Evolutionary conservation across 1,140 invertebrate genomes (phyloP).

Genomic region (Papilio dardanus): DNA sequence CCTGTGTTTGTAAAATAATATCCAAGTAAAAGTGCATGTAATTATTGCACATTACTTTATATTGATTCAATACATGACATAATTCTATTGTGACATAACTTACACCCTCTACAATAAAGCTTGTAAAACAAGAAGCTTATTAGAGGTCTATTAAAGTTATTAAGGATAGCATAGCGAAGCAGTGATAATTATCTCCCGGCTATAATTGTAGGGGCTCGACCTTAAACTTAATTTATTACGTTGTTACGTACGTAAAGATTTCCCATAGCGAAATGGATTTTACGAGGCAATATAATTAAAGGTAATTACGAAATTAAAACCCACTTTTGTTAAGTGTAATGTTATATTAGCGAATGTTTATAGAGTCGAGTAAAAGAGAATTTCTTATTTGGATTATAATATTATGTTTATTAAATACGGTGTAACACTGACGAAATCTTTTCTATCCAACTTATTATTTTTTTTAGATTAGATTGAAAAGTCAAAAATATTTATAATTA

Average conservation of each 20-base stretch:
- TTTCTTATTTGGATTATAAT: background rate
- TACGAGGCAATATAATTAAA: constrained; percentile 47
- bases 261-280: constrained; percentile 54
- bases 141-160: constrained; percentile 61
- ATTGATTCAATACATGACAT: background rate
- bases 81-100: constrained; percentile 26
- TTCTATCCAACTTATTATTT: too few species aligned
- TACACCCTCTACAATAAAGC: constrained; percentile 5
- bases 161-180: constrained; percentile 47
- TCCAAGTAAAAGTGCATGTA: background rate
- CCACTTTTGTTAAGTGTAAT: constrained; percentile 43
- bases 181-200: constrained; percentile 55
- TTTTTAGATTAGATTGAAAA: too few species aligned
- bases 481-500: too few species aligned
- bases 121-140: constrained; percentile 60
- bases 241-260: constrained; percentile 42
- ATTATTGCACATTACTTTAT: background rate
- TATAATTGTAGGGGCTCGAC: constrained; percentile 48
- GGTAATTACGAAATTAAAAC: constrained; percentile 54
- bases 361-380: constrained; percentile 1
- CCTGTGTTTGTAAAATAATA: background rate
- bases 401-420: too few species aligned
- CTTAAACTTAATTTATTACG: constrained; percentile 56
- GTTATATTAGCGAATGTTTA: constrained; percentile 21
- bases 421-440: background rate